Evolutionary conservation across 2,113 vertebrate species (phyloP), one percentile per base, ranked within the genome.

Genomic region (Dipodomys ordii): DNA sequence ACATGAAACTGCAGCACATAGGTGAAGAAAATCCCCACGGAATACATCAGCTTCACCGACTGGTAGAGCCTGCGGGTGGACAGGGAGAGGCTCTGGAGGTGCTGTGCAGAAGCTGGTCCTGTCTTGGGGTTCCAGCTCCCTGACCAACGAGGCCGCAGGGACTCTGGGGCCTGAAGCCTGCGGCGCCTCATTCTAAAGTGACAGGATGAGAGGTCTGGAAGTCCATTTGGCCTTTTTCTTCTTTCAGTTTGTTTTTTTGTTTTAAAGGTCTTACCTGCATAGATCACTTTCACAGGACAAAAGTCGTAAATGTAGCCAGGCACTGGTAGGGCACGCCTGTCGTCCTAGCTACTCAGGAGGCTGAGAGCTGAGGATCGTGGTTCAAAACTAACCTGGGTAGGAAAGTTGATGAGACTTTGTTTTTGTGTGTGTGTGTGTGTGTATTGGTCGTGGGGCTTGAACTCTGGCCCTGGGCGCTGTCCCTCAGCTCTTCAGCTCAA

Each of bases 1-100:
- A 99, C 98, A 0, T 99, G 99, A 98, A 99, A 99, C 98, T 99
- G 99, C 93, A 99, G 98, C 0, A 99, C 99, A 0, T 99, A 99
- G 0, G 99, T 99, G 98, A 99, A 99, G 98, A 99, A 99, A 88
- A 99, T 99, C 39, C 99, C 99, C 0, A 99, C 97, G 32, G 98
- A 99, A 97, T 99, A 99, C 15, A 99, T 98, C 92, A 99, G 97
- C 97, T 99, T 99, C 91, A 99, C 99, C 0, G 97, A 97, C 97
- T 99, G 99, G 97, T 99, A 99, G 57, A 98, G 93, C 99, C 99
- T 99, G 96, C 18, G 71, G 93, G 93, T 0, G 2, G 83, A 90
- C 2, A 15, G 89, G 0, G 1, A 30, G 49, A 1, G 72, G 90
- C 67, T 68, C 69, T 4, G 18, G 71, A 44, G 60, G 30, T 12